Evolutionary conservation across 2,797 vertebrate genomes (phyloP).

Genomic region (Chromis chromis): DNA sequence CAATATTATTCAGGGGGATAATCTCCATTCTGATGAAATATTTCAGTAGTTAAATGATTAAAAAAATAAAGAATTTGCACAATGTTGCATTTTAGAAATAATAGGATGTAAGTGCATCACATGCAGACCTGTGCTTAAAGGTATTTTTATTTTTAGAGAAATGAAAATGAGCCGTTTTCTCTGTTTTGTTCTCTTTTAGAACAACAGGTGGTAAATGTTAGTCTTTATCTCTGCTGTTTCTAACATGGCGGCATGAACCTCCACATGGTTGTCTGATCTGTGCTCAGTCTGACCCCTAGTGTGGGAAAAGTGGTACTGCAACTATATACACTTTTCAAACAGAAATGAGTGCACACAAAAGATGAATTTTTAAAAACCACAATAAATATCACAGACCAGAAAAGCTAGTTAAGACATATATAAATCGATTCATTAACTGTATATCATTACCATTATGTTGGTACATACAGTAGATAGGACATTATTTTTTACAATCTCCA

Average conservation of each 20-base stretch:
- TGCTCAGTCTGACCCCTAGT: conserved; percentile 50
- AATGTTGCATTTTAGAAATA: too few relatives aligned
- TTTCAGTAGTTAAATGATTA: not conserved
- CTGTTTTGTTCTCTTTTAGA: not conserved
- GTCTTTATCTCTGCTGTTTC: not conserved
- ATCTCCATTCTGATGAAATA: not conserved
- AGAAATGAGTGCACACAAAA: not conserved
- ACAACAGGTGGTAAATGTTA: not conserved
- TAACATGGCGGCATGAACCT: not conserved
- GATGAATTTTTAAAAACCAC: too few relatives aligned
- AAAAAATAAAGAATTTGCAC: too few relatives aligned
- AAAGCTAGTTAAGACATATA: not conserved
- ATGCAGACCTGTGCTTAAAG: not conserved
- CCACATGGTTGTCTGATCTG: not conserved
- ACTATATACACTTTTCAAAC: not conserved
- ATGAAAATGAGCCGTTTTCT: not conserved
- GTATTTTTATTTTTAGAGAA: not conserved
- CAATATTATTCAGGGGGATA: too few relatives aligned
- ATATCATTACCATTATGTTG: not conserved
- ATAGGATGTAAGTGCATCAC: not conserved
- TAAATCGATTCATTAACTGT: not conserved
- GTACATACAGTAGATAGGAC: not conserved
- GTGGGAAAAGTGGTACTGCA: conserved; percentile 26
- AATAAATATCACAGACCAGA: not conserved
- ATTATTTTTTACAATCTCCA: too few relatives aligned